phyloP scores from a whole-genome alignment of 2,113 vertebrate genomes.

The Eclectus roratus region DNA sequence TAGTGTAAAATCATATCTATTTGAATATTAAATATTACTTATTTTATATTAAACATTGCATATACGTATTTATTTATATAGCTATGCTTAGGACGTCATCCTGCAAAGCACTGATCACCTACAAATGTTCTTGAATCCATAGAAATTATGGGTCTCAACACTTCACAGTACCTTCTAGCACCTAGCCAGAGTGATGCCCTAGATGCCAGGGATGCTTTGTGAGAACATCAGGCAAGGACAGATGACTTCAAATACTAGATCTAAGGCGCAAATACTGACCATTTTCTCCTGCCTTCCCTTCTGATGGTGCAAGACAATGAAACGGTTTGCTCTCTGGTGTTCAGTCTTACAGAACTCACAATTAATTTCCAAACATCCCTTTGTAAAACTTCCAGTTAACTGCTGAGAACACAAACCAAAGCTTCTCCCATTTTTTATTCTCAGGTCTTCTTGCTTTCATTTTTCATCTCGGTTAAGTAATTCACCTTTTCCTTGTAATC shows the following conservation, averaged over 20 bases:
- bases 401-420: not conserved
- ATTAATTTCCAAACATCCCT: not conserved
- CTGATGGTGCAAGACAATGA: not conserved
- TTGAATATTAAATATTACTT: not conserved
- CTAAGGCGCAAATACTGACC: not conserved
- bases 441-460: not conserved
- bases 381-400: not conserved
- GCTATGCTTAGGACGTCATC: not conserved
- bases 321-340: not conserved
- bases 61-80: not conserved
- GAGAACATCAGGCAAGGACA: not conserved
- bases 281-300: not conserved
- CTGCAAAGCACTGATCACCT: not conserved
- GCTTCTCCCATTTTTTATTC: not conserved
- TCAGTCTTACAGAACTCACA: not conserved
- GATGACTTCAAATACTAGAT: rapidly evolving
- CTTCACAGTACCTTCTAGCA: not conserved
- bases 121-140: not conserved
- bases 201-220: not conserved
- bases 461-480: not conserved
- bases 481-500: not conserved
- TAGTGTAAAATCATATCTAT: not conserved
- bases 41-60: not conserved
- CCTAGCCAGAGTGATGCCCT: not conserved
- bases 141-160: not conserved